Evolutionary conservation across 2,888 invertebrate genomes (phyloP).

Genomic region (Nephrotoma guestfalica): DNA sequence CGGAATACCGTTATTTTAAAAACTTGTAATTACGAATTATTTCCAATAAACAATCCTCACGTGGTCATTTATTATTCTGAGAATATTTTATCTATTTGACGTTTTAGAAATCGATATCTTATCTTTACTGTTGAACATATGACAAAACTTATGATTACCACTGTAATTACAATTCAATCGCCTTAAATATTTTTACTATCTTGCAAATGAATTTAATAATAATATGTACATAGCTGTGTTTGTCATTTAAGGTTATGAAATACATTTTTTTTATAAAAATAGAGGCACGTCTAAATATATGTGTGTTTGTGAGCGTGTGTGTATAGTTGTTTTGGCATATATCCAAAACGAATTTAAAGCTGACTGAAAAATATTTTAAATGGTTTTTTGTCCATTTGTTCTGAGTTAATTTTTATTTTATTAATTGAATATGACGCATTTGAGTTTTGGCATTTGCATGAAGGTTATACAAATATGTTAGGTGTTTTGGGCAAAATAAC

Average conservation of each 20-base stretch:
- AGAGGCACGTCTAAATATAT: neutral
- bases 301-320: too few relatives aligned
- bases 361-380: neutral
- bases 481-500: neutral
- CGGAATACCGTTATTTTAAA: too few relatives aligned
- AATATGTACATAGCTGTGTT: too few relatives aligned
- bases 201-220: neutral
- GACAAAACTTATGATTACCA: neutral
- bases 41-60: too few relatives aligned
- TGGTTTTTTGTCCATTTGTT: neutral
- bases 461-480: neutral
- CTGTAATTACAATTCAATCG: neutral
- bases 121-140: neutral
- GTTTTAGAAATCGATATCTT: neutral
- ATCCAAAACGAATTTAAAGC: neutral
- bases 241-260: too few relatives aligned
- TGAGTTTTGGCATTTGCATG: neutral
- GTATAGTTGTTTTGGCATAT: neutral
- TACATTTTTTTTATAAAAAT: neutral
- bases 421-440: neutral
- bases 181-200: neutral
- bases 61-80: neutral
- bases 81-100: neutral
- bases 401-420: neutral
- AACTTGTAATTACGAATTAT: too few relatives aligned